These are phyloP conservation scores for Euplagia quadripunctaria DNA, from an alignment of 2,888 invertebrate genomes.

Conservation along the genomic window DNA sequence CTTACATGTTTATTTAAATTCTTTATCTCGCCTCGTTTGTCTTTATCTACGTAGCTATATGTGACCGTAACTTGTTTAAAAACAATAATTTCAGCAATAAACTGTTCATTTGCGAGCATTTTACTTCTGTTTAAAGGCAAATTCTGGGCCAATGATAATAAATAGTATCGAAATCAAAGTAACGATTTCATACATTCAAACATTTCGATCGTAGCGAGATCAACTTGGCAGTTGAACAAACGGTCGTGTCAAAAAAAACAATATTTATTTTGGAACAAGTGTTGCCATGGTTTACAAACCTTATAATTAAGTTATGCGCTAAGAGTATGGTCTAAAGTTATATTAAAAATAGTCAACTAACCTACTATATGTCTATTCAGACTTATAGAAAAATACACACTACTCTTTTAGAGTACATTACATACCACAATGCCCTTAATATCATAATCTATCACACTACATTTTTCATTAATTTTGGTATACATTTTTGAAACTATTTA, in stretches of 20 bases:
- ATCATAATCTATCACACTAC: slow-evolving; percentile 45
- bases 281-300: not conserved
- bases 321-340: not conserved
- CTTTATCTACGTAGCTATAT: not conserved
- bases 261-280: not conserved
- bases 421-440: slow-evolving; percentile 43
- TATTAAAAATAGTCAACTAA: slow-evolving; percentile 27
- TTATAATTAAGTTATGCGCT: not conserved
- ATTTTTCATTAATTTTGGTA: slow-evolving; percentile 46
- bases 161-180: not conserved
- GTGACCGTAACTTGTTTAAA: not conserved
- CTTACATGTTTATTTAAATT: not conserved
- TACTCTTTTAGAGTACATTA: slow-evolving; percentile 60
- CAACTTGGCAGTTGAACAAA: not conserved
- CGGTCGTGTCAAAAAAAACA: not conserved
- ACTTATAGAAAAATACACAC: slow-evolving; percentile 54
- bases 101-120: not conserved
- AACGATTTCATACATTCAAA: not conserved
- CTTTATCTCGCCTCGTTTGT: not conserved
- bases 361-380: slow-evolving; percentile 49
- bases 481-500: slow-evolving; percentile 20
- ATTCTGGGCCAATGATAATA: not conserved
- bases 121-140: not conserved
- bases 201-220: not conserved
- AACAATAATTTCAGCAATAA: not conserved